Evolutionary conservation across 35 echinoderm and acorn worm species (phyloP).

Genomic region (Stichopus chloronotus): DNA sequence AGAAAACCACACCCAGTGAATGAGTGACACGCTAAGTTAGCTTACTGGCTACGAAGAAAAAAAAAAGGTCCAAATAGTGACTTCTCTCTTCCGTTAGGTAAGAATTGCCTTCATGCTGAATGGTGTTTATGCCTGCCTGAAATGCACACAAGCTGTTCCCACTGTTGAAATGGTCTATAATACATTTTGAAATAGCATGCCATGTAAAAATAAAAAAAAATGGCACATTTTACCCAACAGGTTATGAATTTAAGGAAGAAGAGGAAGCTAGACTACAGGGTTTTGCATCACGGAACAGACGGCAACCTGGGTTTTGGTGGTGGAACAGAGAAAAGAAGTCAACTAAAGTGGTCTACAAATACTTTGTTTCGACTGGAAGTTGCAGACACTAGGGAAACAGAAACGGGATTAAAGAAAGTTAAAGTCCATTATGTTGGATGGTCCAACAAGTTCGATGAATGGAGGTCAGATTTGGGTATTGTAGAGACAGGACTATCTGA

Average conservation of each 20-base stretch:
- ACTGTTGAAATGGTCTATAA: too few species aligned
- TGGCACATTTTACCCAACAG: not conserved
- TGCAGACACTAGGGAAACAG: not conserved
- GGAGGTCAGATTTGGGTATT: not conserved
- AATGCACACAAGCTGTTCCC: too few species aligned
- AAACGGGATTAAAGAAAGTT: not conserved
- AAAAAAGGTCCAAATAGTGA: too few species aligned
- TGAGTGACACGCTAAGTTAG: too few species aligned
- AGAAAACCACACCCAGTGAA: too few species aligned
- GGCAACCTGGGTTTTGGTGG: not conserved
- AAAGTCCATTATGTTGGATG: conserved; percentile 3
- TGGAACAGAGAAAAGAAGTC: not conserved
- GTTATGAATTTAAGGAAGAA: not conserved
- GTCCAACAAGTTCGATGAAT: not conserved
- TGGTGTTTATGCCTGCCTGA: too few species aligned
- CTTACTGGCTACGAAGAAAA: too few species aligned
- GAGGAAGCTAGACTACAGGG: not conserved
- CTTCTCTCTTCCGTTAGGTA: too few species aligned
- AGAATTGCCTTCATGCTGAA: too few species aligned
- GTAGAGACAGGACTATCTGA: not conserved
- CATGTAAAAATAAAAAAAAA: too few species aligned
- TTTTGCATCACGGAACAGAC: not conserved
- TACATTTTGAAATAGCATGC: too few species aligned
- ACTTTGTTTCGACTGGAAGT: not conserved
- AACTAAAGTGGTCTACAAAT: not conserved